phyloP scores from a whole-genome alignment of 2,113 vertebrate species.

The Eublepharis macularius region DNA sequence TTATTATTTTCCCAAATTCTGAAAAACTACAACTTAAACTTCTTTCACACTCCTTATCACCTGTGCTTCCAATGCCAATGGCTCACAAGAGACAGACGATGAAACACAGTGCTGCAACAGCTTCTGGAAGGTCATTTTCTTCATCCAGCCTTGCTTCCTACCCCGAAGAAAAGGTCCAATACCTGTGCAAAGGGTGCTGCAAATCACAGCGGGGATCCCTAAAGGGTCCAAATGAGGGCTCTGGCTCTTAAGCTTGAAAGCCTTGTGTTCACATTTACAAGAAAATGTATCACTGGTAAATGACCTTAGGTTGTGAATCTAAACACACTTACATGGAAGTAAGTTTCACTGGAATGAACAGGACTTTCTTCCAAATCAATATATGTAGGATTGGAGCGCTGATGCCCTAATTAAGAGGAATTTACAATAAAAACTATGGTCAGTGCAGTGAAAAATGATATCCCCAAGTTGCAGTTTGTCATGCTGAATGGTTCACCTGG shows the following conservation, averaged over 20 bases:
- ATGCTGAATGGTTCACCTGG: slow-evolving; percentile 57
- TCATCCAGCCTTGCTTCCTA: not conserved
- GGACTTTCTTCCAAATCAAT: not conserved
- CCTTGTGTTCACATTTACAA: not conserved
- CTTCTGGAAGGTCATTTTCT: not conserved
- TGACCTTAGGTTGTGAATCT: not conserved
- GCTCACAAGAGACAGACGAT: not conserved
- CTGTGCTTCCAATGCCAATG: not conserved
- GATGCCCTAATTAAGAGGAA: slow-evolving; percentile 22
- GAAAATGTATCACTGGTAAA: not conserved
- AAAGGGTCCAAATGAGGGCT: not conserved
- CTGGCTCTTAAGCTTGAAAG: not conserved
- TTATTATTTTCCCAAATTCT: not conserved
- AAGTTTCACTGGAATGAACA: not conserved
- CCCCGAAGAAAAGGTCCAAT: not conserved
- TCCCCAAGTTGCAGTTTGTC: slow-evolving; percentile 48
- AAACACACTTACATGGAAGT: not conserved
- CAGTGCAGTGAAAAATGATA: slow-evolving; percentile 22
- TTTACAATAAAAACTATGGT: not conserved
- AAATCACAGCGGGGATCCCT: not conserved
- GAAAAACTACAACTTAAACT: not conserved
- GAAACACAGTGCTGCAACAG: not conserved
- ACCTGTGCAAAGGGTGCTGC: not conserved
- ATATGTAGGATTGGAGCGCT: not conserved
- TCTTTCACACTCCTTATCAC: no score